Evolutionary conservation across 1,140 invertebrate species (phyloP), one percentile per base, ranked within the genome.

Genomic region (Lucilia cuprina): DNA sequence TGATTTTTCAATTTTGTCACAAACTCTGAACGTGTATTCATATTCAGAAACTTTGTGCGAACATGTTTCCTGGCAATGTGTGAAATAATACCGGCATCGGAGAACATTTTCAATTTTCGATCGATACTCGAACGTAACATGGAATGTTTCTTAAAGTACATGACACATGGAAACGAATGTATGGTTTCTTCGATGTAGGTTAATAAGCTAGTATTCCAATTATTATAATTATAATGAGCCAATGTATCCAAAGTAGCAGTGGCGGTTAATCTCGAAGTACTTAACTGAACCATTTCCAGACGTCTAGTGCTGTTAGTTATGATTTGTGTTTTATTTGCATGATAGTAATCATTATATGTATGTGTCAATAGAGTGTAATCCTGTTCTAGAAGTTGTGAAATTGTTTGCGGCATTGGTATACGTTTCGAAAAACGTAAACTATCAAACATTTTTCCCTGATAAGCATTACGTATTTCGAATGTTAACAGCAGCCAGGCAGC

Each of bases 381-480:
- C 30, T 30, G 2, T 0, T 80, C 83, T 19, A 49, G 65, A 0
- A 85, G 21, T n/a, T 84, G 80, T 0, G 30, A 5, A 14, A 84
- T 74, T 0, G 7, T 49, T 13, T n/a, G 14, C 13, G 85, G 85
- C 19, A 83, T 30, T 17, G 70, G 74, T 14, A 83, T 65, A 5
- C 70, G 74, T 74, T 25, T 19, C 0, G 83, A 50, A 12, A 41
- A 34, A 21, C 83, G 83, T 12, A 86, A 60, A 35, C 50, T 74
- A 19, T 85, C 85, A 34, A 82, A 86, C 30, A 86, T 60, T 77
- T 83, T 84, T 17, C 83, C 84, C 74, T 86, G 85, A 82, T 86
- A 86, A 5, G 82, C 83, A 19, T 84, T 86, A 12, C 85, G 85
- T n/a, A 86, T 7, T 13, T 85, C 75, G 21, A 86, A 25, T 12